These are phyloP conservation scores for Incurvaria masculella DNA, from an alignment of 2,888 invertebrate species.

Conservation along the genomic window DNA sequence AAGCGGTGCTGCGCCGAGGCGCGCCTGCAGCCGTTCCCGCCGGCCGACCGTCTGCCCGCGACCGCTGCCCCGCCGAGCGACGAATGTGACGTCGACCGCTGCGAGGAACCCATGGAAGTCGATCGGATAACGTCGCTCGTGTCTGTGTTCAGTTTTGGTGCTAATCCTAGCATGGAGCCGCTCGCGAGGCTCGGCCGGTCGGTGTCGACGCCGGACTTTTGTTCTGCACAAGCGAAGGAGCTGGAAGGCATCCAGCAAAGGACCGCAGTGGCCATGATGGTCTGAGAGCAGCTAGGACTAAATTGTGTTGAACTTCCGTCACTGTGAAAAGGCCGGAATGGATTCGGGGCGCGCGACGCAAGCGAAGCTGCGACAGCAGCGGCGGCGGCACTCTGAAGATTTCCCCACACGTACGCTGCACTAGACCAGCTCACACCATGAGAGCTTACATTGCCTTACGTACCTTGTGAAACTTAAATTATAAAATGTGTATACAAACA, in stretches of 20 bases:
- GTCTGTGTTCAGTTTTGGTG: slow-evolving; percentile 56
- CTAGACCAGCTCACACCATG: background rate
- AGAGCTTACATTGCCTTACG: background rate
- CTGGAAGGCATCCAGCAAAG: slow-evolving; percentile 36
- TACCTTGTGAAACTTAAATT: background rate
- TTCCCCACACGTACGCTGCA: no score
- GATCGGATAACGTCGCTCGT: slow-evolving; percentile 57
- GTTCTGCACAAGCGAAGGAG: slow-evolving; percentile 53
- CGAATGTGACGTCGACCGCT: slow-evolving; percentile 8
- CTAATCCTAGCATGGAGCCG: slow-evolving; percentile 4
- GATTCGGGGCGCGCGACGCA: background rate
- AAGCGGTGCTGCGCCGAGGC: slow-evolving; percentile 15
- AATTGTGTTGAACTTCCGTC: background rate
- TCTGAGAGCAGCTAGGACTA: slow-evolving; percentile 26
- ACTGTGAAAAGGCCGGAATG: background rate
- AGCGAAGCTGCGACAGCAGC: no score
- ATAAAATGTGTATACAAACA: background rate
- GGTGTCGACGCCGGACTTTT: slow-evolving; percentile 50
- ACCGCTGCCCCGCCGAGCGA: slow-evolving; percentile 8
- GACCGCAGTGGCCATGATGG: slow-evolving; percentile 53
- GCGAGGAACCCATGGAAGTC: slow-evolving; percentile 46
- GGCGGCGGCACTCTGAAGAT: no score
- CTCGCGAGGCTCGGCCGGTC: slow-evolving; percentile 32
- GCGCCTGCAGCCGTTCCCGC: background rate
- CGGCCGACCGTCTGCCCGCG: background rate